Evolutionary conservation across 2,888 invertebrate genomes (phyloP).

Genomic region (Linyphia triangularis): DNA sequence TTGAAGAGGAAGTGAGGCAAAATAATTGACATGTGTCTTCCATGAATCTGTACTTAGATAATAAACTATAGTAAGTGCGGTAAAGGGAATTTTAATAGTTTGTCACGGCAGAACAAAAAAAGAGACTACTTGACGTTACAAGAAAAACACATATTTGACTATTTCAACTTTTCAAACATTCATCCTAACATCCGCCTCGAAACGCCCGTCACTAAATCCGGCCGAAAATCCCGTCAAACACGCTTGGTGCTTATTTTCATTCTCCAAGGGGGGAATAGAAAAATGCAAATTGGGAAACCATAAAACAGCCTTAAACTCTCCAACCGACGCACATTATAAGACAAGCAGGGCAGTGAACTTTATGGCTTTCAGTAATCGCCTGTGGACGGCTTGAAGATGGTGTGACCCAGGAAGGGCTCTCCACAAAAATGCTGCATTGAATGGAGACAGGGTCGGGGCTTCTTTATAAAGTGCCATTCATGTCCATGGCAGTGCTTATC

Average conservation of each 20-base stretch:
- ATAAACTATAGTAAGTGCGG: too few species aligned
- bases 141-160: too few species aligned
- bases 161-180: too few species aligned
- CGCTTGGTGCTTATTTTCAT: neutral
- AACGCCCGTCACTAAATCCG: too few species aligned
- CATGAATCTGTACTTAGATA: too few species aligned
- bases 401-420: slow-evolving; percentile 54
- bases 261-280: neutral
- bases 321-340: neutral
- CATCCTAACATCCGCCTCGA: too few species aligned
- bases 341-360: slow-evolving; percentile 57
- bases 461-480: neutral
- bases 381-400: slow-evolving; percentile 6
- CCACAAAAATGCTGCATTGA: neutral
- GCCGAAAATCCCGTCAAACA: too few species aligned
- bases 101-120: too few species aligned
- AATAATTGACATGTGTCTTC: too few species aligned
- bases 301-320: slow-evolving; percentile 32
- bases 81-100: too few species aligned
- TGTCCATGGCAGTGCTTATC: slow-evolving; percentile 16
- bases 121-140: too few species aligned
- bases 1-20: too few species aligned
- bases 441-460: neutral
- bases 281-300: slow-evolving; percentile 3
- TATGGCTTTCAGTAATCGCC: slow-evolving; percentile 20